Evolutionary conservation across 2,888 invertebrate genomes (phyloP).

Genomic region (Lepidochrysops patricia): DNA sequence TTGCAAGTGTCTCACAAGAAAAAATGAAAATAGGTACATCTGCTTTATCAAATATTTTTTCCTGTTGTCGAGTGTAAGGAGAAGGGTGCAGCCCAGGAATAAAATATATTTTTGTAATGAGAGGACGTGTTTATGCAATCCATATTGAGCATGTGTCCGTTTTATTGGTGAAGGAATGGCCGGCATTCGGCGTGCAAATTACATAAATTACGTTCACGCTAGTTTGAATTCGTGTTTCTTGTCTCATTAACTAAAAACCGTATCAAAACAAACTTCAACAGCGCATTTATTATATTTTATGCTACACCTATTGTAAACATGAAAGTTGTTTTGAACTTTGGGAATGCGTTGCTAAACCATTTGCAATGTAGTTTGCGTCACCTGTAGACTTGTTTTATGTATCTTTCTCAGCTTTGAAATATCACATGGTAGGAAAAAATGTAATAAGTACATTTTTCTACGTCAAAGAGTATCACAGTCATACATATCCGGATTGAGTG

Average conservation of each 20-base stretch:
- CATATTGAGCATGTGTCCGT: background rate
- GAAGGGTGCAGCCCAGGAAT: background rate
- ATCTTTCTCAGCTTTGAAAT: no score
- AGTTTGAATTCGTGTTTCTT: background rate
- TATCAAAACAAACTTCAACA: background rate
- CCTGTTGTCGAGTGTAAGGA: no score
- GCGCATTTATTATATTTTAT: background rate
- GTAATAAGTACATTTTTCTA: no score
- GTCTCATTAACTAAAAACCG: conserved; percentile 3
- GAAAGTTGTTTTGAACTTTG: background rate
- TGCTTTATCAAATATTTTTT: no score
- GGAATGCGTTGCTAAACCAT: background rate
- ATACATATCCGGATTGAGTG: conserved; percentile 21
- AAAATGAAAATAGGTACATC: no score
- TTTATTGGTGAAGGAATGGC: conserved; percentile 3
- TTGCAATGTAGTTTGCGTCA: background rate
- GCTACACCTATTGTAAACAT: background rate
- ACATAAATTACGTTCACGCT: conserved; percentile 5
- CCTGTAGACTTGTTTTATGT: background rate
- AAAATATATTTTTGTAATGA: background rate
- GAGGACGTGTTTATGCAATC: conserved; percentile 2
- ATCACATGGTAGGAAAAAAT: no score
- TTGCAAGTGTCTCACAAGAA: no score
- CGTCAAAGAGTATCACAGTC: background rate
- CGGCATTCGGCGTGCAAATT: background rate